phyloP scores from a whole-genome alignment of 2,888 invertebrate genomes.

The Platycnemis pennipes region DNA sequence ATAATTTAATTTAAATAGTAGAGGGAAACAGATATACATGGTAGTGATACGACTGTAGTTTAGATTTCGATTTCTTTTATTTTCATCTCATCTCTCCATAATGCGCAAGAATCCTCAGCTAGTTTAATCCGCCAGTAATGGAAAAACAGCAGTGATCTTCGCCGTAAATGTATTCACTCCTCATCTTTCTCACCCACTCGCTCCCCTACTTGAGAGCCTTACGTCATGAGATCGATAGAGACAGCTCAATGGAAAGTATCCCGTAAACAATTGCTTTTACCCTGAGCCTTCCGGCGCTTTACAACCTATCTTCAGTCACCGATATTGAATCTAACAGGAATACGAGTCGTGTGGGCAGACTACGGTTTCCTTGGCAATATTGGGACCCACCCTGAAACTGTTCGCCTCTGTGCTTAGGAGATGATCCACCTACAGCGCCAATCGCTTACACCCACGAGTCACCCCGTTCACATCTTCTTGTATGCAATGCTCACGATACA shows the following conservation, averaged over 20 bases:
- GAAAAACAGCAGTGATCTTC: background rate
- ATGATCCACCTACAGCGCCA: conserved; percentile 23
- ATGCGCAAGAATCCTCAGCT: too few relatives aligned
- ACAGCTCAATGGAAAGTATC: conserved; percentile 29
- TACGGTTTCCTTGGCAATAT: background rate
- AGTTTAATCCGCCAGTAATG: background rate
- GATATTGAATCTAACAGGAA: conserved; percentile 19
- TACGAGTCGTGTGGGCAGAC: background rate
- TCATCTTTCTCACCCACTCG: conserved; percentile 35
- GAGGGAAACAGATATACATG: too few relatives aligned
- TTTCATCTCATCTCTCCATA: too few relatives aligned
- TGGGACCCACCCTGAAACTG: conserved; percentile 48
- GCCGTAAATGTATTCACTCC: conserved; percentile 8
- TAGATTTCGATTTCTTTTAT: too few relatives aligned
- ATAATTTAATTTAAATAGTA: too few relatives aligned
- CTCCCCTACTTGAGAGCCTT: background rate
- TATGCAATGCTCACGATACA: conserved; percentile 10
- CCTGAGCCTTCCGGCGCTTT: background rate
- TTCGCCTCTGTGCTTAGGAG: conserved; percentile 34
- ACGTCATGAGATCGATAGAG: conserved; percentile 29
- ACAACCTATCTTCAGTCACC: conserved; percentile 35
- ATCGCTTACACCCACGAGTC: conserved; percentile 56
- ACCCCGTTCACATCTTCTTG: background rate
- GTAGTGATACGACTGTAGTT: too few relatives aligned
- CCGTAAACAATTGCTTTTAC: conserved; percentile 40